Conservation (phyloP, 2,888 invertebrate species). For the Folsomia candida region DNA sequence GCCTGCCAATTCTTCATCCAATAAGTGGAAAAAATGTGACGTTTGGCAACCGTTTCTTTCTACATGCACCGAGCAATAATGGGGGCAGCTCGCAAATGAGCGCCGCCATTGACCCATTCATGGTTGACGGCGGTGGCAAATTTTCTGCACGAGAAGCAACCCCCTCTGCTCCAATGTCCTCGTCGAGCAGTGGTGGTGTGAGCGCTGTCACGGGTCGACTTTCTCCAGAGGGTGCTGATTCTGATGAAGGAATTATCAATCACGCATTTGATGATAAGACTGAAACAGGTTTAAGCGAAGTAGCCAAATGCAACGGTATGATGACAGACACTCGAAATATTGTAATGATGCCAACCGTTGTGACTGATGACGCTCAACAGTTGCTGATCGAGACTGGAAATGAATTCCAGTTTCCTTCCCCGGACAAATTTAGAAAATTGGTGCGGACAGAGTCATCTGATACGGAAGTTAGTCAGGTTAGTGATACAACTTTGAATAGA, state of each 20-base stretch:
- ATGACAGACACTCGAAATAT: neutral
- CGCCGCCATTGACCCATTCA: constrained; percentile 2
- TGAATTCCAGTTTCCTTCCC: neutral
- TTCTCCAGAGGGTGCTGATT: constrained; percentile 46
- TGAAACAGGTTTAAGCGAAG: constrained; percentile 4
- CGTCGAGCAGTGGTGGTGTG: constrained; percentile 19
- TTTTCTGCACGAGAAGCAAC: neutral
- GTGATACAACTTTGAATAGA: no score
- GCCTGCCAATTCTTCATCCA: neutral
- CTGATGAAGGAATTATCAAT: constrained; percentile 43
- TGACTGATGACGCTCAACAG: neutral
- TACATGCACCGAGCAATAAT: neutral
- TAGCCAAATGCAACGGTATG: neutral
- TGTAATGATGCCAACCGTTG: neutral
- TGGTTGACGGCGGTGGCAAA: neutral
- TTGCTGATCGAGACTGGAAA: neutral
- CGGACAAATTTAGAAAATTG: neutral
- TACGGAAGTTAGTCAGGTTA: constrained; percentile 7
- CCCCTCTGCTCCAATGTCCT: neutral
- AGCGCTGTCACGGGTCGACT: constrained; percentile 30
- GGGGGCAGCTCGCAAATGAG: constrained; percentile 14
- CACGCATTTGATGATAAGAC: constrained; percentile 38
- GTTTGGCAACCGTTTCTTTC: neutral
- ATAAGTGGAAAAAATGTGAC: neutral
- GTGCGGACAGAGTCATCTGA: constrained; percentile 8